These are phyloP conservation scores for Neotoma lepida DNA, from an alignment of 2,113 vertebrate genomes.

Conservation along the genomic window DNA sequence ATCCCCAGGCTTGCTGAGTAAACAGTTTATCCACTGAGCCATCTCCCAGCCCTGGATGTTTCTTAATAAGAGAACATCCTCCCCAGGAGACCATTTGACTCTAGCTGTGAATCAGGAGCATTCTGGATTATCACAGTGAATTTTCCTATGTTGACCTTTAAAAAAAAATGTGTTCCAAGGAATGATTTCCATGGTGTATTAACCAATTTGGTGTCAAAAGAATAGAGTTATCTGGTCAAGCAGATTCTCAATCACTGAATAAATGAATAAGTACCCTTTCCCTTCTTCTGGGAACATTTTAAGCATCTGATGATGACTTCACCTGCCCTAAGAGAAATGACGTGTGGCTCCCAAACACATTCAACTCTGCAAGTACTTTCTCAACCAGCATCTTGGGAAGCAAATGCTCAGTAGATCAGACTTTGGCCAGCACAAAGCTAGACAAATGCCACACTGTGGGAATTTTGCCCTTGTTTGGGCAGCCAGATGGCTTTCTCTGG, in stretches of 20 bases:
- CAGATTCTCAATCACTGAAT: not conserved
- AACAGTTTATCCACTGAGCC: not conserved
- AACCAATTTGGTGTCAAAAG: slow-evolving; percentile 21
- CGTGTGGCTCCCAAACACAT: not conserved
- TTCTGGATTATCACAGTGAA: not conserved
- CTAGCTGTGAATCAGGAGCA: not conserved
- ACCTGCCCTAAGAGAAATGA: not conserved
- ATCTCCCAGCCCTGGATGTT: not conserved
- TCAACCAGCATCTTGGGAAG: slow-evolving; percentile 10
- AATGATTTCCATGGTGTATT: not conserved
- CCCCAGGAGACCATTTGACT: not conserved
- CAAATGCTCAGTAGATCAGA: not conserved
- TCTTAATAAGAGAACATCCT: not conserved
- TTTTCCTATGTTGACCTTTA: slow-evolving; percentile 37
- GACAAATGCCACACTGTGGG: slow-evolving; percentile 1
- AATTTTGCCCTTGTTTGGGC: not conserved
- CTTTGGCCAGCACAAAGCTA: not conserved
- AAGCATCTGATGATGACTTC: not conserved
- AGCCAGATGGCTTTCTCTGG: not conserved
- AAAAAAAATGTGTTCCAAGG: not conserved
- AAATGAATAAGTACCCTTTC: not conserved
- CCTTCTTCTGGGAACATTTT: not conserved
- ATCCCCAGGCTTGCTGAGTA: not conserved
- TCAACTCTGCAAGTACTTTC: not conserved
- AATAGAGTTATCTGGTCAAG: not conserved